These are phyloP conservation scores for Physella acuta DNA, from an alignment of 1,140 invertebrate genomes.

Conservation along the genomic window DNA sequence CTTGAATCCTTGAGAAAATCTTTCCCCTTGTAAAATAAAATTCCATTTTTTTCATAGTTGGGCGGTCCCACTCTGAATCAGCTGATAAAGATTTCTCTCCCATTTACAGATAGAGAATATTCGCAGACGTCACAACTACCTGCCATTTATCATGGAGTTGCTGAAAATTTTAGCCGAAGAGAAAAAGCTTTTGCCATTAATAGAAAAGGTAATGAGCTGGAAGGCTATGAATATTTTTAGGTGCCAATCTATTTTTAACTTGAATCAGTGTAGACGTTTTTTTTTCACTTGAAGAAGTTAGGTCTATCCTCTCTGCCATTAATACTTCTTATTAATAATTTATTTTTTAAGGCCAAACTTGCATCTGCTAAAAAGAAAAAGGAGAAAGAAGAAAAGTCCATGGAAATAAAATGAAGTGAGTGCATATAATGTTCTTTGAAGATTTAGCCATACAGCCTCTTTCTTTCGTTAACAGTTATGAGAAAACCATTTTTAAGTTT, in stretches of 20 bases:
- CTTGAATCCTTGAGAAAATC: too few relatives aligned
- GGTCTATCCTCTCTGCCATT: not conserved
- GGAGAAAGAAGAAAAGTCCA: constrained; percentile 33
- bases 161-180: constrained; percentile 91
- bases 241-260: not conserved
- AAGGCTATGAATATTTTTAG: not conserved
- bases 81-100: too few relatives aligned
- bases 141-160: constrained; percentile 95
- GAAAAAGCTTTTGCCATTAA: constrained; percentile 74
- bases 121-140: constrained; percentile 93
- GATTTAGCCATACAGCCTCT: too few relatives aligned
- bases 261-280: not conserved
- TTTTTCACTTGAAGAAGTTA: not conserved
- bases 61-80: too few relatives aligned
- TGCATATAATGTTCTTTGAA: too few relatives aligned
- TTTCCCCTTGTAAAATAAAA: too few relatives aligned
- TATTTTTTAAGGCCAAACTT: constrained; percentile 39
- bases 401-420: constrained; percentile 16
- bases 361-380: constrained; percentile 41
- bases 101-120: constrained; percentile 79
- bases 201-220: constrained; percentile 50
- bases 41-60: too few relatives aligned
- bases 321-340: not conserved
- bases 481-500: too few relatives aligned
- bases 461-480: too few relatives aligned